Evolutionary conservation across 2,888 invertebrate genomes (phyloP).

Genomic region (Leptopilina syphax): DNA sequence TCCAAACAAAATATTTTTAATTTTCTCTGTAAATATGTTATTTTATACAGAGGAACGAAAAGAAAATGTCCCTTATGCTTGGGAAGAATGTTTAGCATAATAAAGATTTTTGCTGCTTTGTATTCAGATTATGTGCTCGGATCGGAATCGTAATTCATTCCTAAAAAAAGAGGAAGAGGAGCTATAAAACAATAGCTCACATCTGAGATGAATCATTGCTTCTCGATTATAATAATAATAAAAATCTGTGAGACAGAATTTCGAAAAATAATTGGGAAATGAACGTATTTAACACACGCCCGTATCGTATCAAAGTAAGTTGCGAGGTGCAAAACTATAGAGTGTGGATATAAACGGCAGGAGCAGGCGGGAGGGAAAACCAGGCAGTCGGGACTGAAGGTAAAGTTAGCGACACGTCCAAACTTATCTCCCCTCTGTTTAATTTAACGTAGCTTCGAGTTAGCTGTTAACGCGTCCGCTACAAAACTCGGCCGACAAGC

Average conservation of each 20-base stretch:
- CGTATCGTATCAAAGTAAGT: conserved; percentile 57
- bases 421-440: conserved; percentile 71
- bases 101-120: conserved; percentile 10
- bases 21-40: too few relatives aligned
- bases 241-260: neutral
- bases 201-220: too few relatives aligned
- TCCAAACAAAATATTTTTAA: too few relatives aligned
- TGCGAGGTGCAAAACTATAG: conserved; percentile 54
- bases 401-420: conserved; percentile 68
- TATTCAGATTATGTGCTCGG: conserved; percentile 16
- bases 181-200: too few relatives aligned
- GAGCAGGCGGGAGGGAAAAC: conserved; percentile 51
- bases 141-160: conserved; percentile 1
- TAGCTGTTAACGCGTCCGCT: conserved; percentile 67
- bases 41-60: neutral
- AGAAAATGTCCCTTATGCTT: neutral
- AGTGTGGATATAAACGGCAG: conserved; percentile 49
- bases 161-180: neutral
- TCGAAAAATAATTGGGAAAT: conserved; percentile 41
- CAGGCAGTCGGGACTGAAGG: conserved; percentile 53
- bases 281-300: conserved; percentile 29
- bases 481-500: conserved; percentile 60
- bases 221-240: too few relatives aligned
- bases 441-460: conserved; percentile 72
- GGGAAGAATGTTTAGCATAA: neutral